Conservation (phyloP, 2,888 invertebrate species). For the Polymixis flavicincta region DNA sequence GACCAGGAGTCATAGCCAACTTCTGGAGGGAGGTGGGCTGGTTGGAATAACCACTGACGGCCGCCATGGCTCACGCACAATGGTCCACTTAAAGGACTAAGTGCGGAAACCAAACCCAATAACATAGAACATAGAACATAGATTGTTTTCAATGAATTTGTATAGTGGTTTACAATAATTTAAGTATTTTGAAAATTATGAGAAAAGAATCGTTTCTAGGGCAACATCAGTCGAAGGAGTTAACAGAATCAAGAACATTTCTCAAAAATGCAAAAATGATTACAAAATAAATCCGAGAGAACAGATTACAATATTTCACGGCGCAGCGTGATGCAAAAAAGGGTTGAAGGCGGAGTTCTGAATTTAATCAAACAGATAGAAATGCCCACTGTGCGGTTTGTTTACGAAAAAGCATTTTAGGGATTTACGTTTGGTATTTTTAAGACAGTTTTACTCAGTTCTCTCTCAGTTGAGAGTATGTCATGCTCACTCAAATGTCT, state of each 20-base stretch:
- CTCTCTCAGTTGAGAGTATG: background rate
- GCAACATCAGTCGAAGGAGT: no score
- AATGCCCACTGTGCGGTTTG: constrained; percentile 56
- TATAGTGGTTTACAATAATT: no score
- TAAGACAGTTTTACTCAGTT: background rate
- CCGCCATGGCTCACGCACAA: no score
- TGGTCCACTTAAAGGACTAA: no score
- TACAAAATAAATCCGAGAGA: constrained; percentile 51
- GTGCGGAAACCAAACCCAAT: no score
- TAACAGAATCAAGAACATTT: constrained; percentile 9
- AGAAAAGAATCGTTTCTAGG: no score
- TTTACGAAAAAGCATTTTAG: constrained; percentile 13
- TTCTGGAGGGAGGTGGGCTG: no score
- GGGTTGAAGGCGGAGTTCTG: constrained; percentile 71
- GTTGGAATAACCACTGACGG: no score
- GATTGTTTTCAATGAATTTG: no score
- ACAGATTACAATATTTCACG: constrained; percentile 69
- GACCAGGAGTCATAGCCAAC: no score
- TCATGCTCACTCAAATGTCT: background rate
- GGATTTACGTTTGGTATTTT: background rate
- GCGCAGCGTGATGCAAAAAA: constrained; percentile 80
- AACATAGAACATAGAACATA: no score
- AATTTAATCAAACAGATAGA: constrained; percentile 67
- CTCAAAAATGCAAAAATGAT: constrained; percentile 4
- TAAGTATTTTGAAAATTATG: no score